phyloP scores from a whole-genome alignment of 2,797 vertebrate species.

The Hozukius guyotensis region DNA sequence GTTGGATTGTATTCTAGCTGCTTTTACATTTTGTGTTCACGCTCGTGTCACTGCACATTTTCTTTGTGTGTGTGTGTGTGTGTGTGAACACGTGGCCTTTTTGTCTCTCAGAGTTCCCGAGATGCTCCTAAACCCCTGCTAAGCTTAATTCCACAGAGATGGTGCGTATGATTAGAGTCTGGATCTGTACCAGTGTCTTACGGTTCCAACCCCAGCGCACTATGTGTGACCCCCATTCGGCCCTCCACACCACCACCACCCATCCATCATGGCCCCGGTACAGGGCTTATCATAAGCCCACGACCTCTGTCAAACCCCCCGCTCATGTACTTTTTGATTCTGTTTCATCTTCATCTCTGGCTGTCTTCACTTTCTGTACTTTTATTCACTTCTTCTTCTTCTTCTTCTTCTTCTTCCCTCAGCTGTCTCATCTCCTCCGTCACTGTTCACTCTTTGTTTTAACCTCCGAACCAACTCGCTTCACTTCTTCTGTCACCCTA shows the following conservation, averaged over 20 bases:
- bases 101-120: slow-evolving; percentile 44
- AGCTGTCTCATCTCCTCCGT: neutral
- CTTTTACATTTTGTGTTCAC: neutral
- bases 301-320: neutral
- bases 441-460: neutral
- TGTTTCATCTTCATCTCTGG: slow-evolving; percentile 41
- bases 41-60: neutral
- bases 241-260: neutral
- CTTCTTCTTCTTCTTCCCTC: neutral
- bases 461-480: neutral
- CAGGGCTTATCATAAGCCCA: slow-evolving; percentile 18
- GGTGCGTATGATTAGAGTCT: slow-evolving; percentile 64
- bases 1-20: neutral
- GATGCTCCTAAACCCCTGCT: slow-evolving; percentile 59
- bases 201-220: slow-evolving; percentile 1
- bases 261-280: slow-evolving; percentile 15
- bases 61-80: neutral
- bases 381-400: neutral
- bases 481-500: neutral
- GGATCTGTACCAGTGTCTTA: slow-evolving; percentile 52
- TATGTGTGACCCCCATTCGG: slow-evolving; percentile 39
- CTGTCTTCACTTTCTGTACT: slow-evolving; percentile 26
- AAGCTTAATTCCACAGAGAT: slow-evolving; percentile 66
- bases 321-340: slow-evolving; percentile 28
- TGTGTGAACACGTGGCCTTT: neutral